Evolutionary conservation across 2,113 vertebrate genomes (phyloP).

Genomic region (Alethe diademata): DNA sequence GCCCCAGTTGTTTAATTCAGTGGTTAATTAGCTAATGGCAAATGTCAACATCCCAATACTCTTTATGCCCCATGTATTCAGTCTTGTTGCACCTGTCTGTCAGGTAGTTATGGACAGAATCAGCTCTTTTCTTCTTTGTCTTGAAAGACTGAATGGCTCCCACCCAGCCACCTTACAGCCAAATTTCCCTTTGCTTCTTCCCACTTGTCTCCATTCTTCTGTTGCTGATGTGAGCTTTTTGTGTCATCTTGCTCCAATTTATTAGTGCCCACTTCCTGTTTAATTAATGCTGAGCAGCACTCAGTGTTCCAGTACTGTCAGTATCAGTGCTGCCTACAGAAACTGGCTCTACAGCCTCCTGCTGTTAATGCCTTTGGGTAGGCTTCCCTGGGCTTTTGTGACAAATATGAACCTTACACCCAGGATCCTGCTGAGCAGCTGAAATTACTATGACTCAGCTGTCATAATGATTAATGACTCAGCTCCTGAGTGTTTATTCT

Average conservation of each 20-base stretch:
- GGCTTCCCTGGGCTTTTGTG: background rate
- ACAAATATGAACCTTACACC: background rate
- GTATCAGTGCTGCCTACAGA: background rate
- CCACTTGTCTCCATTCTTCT: background rate
- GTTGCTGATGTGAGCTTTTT: background rate
- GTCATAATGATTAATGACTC: background rate
- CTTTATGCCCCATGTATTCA: background rate
- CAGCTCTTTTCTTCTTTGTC: background rate
- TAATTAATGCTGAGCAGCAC: background rate
- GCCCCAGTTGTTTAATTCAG: background rate
- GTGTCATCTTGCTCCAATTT: background rate
- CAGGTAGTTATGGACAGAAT: background rate
- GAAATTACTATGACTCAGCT: background rate
- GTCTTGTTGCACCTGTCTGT: background rate
- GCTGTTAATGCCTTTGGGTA: background rate
- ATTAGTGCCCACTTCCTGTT: background rate
- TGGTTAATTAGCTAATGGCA: background rate
- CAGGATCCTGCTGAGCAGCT: background rate
- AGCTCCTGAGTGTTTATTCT: background rate
- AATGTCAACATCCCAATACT: background rate
- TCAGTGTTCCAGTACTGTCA: background rate
- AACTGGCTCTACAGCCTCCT: background rate
- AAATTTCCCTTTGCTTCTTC: background rate
- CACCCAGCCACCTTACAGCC: background rate
- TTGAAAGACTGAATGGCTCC: background rate